A percentile compares a stretch with the other conserved stretches of the same genome.
These are phyloP conservation scores for Cephus spinipes DNA, from an alignment of 2,888 invertebrate genomes.

Conservation along the genomic window DNA sequence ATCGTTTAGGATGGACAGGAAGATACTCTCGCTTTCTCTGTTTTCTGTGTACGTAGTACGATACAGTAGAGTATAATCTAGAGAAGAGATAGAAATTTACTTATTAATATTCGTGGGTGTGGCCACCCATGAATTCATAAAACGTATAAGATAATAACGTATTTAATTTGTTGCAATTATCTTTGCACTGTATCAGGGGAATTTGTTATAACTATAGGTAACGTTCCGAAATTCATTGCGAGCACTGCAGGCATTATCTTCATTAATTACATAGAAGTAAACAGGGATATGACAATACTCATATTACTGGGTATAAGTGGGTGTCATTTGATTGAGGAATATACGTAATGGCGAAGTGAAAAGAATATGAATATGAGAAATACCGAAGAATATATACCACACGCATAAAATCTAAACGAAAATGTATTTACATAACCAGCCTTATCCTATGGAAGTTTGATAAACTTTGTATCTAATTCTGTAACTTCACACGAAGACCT, in stretches of 20 bases:
- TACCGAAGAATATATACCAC: too few species aligned
- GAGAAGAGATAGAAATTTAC: neutral
- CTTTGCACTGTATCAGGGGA: neutral
- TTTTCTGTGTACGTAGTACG: neutral
- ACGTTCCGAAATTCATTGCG: neutral
- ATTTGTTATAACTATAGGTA: too few species aligned
- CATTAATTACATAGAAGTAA: neutral
- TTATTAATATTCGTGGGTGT: neutral
- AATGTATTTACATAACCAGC: neutral
- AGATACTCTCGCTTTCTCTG: neutral
- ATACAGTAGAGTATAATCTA: neutral
- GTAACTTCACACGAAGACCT: constrained; percentile 32
- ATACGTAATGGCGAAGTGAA: neutral
- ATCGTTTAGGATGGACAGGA: neutral
- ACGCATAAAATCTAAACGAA: too few species aligned
- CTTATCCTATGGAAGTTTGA: neutral
- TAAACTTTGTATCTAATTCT: neutral
- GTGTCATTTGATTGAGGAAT: neutral
- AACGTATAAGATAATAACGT: neutral
- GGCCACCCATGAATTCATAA: neutral
- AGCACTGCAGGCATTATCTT: neutral
- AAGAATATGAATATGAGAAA: neutral
- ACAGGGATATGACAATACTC: too few species aligned
- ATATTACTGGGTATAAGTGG: too few species aligned
- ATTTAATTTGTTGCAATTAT: neutral